A percentile compares a stretch with the other conserved stretches of the same genome.
These are phyloP conservation scores for Calonectris borealis DNA, from an alignment of 2,113 vertebrate genomes.

Conservation along the genomic window DNA sequence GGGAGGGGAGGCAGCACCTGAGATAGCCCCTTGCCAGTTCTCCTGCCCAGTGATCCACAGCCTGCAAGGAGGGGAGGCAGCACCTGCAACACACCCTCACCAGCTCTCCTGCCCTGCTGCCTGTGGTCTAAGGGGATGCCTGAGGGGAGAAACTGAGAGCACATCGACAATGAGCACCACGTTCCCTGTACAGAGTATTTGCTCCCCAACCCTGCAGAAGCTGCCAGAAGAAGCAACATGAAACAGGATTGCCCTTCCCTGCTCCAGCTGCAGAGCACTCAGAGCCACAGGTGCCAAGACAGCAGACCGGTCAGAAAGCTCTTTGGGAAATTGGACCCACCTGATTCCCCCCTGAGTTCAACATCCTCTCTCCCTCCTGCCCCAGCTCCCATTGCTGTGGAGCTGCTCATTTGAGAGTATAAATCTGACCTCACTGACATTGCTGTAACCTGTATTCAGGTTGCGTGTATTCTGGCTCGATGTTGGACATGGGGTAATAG, in stretches of 20 bases:
- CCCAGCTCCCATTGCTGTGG: neutral
- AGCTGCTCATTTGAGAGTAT: neutral
- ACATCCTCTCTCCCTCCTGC: neutral
- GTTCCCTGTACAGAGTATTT: neutral
- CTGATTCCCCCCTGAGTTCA: neutral
- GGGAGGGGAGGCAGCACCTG: no score
- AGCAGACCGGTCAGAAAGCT: neutral
- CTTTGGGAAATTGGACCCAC: neutral
- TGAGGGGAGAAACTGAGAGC: neutral
- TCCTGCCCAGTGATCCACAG: neutral
- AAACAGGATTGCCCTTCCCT: neutral
- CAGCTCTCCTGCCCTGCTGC: neutral
- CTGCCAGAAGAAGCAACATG: neutral
- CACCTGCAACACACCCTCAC: neutral
- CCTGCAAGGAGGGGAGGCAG: neutral
- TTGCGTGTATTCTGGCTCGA: neutral
- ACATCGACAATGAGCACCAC: neutral
- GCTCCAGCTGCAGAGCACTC: neutral
- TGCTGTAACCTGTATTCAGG: accelerated
- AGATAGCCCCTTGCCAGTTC: neutral
- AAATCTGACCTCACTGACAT: neutral
- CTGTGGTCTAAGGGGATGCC: neutral
- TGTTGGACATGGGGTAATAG: neutral
- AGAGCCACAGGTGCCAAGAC: neutral
- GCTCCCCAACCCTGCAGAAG: neutral